phyloP scores from a whole-genome alignment of 2,113 vertebrate genomes.

The Malaclemys terrapin region DNA sequence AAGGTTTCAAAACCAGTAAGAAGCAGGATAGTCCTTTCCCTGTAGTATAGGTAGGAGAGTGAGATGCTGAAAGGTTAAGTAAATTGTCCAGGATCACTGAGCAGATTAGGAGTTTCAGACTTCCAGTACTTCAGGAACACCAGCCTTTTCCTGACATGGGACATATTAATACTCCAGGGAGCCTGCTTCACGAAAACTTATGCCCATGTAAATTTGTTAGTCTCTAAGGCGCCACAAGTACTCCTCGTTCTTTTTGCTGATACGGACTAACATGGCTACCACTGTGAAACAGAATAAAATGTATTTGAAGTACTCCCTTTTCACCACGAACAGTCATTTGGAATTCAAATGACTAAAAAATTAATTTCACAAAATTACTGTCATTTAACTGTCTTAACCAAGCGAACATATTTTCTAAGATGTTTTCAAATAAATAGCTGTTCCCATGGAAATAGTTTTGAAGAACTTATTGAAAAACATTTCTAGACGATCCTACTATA shows the following conservation, averaged over 20 bases:
- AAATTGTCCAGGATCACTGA: background rate
- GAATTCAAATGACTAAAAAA: background rate
- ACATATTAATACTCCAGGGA: background rate
- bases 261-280: no score
- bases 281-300: no score
- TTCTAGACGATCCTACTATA: background rate
- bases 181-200: background rate
- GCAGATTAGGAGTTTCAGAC: background rate
- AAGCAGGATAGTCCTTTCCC: background rate
- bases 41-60: background rate
- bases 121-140: background rate
- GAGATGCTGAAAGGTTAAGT: background rate
- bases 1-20: background rate
- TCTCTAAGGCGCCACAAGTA: no score
- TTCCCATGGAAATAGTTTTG: background rate
- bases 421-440: background rate
- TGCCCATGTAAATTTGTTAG: no score
- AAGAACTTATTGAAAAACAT: background rate
- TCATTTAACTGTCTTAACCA: background rate
- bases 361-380: rapidly evolving
- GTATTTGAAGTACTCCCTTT: background rate
- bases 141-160: background rate
- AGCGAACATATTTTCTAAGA: background rate
- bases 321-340: background rate
- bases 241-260: no score